Base-by-base conservation (phyloP, 2,888 invertebrate species). In the Furcula furcula region DNA sequence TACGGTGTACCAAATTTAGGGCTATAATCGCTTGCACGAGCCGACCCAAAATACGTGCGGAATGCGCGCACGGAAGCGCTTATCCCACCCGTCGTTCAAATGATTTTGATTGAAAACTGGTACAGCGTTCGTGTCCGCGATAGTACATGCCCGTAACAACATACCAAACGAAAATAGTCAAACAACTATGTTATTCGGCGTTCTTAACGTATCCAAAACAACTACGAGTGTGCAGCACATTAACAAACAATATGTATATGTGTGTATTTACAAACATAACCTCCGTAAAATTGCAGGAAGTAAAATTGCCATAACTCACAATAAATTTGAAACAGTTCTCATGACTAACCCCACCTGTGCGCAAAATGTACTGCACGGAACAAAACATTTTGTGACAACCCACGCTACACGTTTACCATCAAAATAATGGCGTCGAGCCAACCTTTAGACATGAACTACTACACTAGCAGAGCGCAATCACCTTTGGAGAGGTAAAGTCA, bases 341-440 rank as follows among this genome's bases (percentile, higher is more conserved):
- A 62, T 65, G 59, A 65, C 57, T 59, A 68, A 65, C 48, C n/a
- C n/a, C 53, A 55, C 60, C 50, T 63, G 63, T 59, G 63, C 53
- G 55, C 47, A 61, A 62, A 67, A 54, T 47, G 40, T 40, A 68
- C 57, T 47, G 55, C 52, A 49, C 46, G 56, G 64, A 77, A 71
- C 73, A 78, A 76, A 79, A 79, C 76, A 79, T 76, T 76, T 63
- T 61, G 69, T 66, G 65, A 61, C 68, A 53, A 52, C 76, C 76
- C 76, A 77, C 79, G 72, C 74, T 51, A 52, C 61, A 61, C 63
- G 71, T 65, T 62, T 63, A 69, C 74, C 79, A 85, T 82, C 86
- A 87, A 85, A 88, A 88, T 86, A 88, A 78, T 88, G 88, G 88
- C 84, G 59, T 30, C 14, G 43, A 44, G 88, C 88, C 88, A 88